Evolutionary conservation across 2,113 vertebrate genomes (phyloP).

Genomic region (Paratilapia polleni): DNA sequence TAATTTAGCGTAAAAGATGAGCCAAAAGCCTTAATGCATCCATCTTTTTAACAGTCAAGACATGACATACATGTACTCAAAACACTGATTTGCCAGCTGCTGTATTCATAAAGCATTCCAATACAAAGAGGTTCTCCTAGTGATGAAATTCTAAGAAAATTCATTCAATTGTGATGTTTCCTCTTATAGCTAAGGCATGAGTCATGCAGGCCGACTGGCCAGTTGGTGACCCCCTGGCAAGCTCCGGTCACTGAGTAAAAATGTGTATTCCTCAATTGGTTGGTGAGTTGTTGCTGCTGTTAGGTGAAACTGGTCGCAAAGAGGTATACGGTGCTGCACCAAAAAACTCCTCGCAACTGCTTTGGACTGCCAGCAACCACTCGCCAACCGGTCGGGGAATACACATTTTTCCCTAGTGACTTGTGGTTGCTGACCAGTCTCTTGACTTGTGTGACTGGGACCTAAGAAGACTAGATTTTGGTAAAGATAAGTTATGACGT

Average conservation of each 20-base stretch:
- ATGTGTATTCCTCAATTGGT: not conserved
- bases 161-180: too few relatives aligned
- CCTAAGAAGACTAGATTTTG: too few relatives aligned
- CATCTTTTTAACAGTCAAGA: not conserved
- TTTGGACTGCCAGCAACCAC: not conserved
- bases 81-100: not conserved
- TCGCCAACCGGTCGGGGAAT: too few relatives aligned
- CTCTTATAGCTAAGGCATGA: not conserved
- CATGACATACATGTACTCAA: not conserved
- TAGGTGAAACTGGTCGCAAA: not conserved
- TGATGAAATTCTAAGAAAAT: not conserved
- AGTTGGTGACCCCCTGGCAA: not conserved
- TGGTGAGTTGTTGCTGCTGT: not conserved
- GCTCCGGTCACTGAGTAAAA: not conserved
- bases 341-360: not conserved
- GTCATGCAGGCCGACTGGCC: not conserved
- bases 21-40: not conserved
- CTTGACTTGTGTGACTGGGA: too few relatives aligned
- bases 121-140: not conserved
- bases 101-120: not conserved
- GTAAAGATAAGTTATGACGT: too few relatives aligned
- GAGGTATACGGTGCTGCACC: not conserved
- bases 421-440: too few relatives aligned
- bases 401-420: too few relatives aligned
- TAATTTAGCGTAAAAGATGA: not conserved